phyloP scores from a whole-genome alignment of 2,797 vertebrate species.

The Perodicticus potto region DNA sequence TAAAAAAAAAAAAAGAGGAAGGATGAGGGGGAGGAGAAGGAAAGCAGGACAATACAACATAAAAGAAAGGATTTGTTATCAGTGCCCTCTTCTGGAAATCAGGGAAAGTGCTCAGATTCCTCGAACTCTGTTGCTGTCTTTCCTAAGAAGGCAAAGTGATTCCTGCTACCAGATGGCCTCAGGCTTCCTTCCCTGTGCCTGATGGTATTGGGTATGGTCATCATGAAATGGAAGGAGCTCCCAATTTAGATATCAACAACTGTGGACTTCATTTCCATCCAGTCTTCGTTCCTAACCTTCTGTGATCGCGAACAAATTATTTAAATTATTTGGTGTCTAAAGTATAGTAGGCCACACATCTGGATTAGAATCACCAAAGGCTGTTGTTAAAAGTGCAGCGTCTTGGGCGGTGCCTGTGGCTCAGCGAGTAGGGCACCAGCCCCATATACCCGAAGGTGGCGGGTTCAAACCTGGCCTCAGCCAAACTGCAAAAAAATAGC shows the following conservation, averaged over 20 bases:
- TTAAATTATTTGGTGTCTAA: not conserved
- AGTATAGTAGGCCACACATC: not conserved
- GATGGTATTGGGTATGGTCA: not conserved
- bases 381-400: not conserved
- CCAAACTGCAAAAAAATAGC: too few relatives aligned
- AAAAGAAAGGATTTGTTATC: not conserved
- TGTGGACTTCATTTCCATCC: not conserved
- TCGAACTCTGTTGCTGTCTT: not conserved
- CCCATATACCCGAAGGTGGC: too few relatives aligned
- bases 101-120: not conserved
- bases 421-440: too few relatives aligned
- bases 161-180: not conserved
- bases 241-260: constrained; percentile 21
- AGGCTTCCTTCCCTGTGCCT: not conserved
- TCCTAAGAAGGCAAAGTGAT: not conserved
- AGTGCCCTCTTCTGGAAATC: constrained; percentile 77
- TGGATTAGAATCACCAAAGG: not conserved
- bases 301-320: constrained; percentile 6
- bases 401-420: too few relatives aligned
- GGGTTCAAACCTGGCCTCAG: too few relatives aligned
- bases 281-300: not conserved
- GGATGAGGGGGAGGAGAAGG: accelerated
- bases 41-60: accelerated
- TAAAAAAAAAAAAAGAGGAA: not conserved
- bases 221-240: not conserved